Percentiles rank a stretch among this genome's conserved stretches.
Conservation (phyloP, 1,140 invertebrate species). For the Glossosoma conforme region DNA sequence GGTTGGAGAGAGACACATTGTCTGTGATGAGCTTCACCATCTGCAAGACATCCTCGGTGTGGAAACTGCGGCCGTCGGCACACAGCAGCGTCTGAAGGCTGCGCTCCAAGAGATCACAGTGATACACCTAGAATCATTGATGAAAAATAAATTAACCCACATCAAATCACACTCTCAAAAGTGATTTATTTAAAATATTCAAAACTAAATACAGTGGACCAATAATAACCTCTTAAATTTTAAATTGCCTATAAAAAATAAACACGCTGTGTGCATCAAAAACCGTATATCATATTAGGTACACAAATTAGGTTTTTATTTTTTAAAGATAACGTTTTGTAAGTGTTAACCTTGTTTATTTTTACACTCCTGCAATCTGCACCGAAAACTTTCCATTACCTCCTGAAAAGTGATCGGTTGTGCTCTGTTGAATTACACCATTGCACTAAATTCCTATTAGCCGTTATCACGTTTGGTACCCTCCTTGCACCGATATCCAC, state of each 20-base stretch:
- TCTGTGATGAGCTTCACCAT: constrained; percentile 45
- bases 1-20: constrained; percentile 43
- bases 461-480: too few relatives aligned
- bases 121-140: constrained; percentile 39
- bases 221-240: neutral
- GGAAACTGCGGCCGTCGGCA: constrained; percentile 40
- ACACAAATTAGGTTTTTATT: too few relatives aligned
- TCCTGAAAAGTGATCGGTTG: too few relatives aligned
- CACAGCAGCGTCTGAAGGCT: constrained; percentile 44
- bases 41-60: constrained; percentile 44
- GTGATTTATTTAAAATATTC: neutral
- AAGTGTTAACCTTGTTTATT: too few relatives aligned
- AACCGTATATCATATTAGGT: too few relatives aligned
- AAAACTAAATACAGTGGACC: neutral
- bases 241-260: neutral
- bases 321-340: too few relatives aligned
- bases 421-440: too few relatives aligned
- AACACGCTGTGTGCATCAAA: too few relatives aligned
- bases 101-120: constrained; percentile 45
- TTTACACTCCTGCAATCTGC: too few relatives aligned
- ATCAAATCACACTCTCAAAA: neutral
- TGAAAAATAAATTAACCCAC: neutral
- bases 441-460: too few relatives aligned
- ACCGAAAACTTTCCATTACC: too few relatives aligned
- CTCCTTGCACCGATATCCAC: too few relatives aligned